Base-by-base conservation (phyloP, 2,797 vertebrate species). In the Darevskia mixta region DNA sequence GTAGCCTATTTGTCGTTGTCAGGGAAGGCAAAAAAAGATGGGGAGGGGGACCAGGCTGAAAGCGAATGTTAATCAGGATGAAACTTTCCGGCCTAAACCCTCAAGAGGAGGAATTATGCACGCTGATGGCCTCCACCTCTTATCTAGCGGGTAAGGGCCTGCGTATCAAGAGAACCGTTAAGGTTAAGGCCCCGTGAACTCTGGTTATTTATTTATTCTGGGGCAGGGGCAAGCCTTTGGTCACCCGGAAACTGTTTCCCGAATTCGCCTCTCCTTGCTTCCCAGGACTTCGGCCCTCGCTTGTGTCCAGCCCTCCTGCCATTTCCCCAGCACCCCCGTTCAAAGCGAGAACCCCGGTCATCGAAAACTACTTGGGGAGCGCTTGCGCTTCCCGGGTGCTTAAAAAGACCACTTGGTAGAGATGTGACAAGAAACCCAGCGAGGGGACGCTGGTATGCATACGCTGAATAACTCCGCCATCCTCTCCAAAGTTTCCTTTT, bases 81-180 rank as follows among this genome's bases (percentile, higher is more conserved):
- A 89, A 95, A 89, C 41, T 78, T 73, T 85, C 45, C 83, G 89
- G 79, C 89, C 84, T 87, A 89, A 92, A 93, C 88, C 90, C 92
- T 64, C 76, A 88, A 92, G 77, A 93, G 88, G 91, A 90, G 86
- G 94, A 95, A 93, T 96, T 95, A 94, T 89, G 91, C 95, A 90
- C 93, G 93, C 85, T 91, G 93, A 93, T 97, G 97, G 96, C 93
- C 94, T 93, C 93, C 92, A 71, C 90, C 92, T 86, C 90, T 93
- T 93, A 93, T 91, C 87, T 91, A 66, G 83, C 32, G 41, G 77
- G 69, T 92, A 92, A 94, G 89, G 93, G 91, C 88, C 90, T 75
- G 61, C 69, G 18, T 45, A 79, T 72, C 84, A 72, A 86, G 81
- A 93, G 92, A 72, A 1, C 6, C 86, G 72, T 0, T 91, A 23